Evolutionary conservation across 2,113 vertebrate species (phyloP), one percentile per base, ranked within the genome.

Genomic region (Todiramphus chloris): DNA sequence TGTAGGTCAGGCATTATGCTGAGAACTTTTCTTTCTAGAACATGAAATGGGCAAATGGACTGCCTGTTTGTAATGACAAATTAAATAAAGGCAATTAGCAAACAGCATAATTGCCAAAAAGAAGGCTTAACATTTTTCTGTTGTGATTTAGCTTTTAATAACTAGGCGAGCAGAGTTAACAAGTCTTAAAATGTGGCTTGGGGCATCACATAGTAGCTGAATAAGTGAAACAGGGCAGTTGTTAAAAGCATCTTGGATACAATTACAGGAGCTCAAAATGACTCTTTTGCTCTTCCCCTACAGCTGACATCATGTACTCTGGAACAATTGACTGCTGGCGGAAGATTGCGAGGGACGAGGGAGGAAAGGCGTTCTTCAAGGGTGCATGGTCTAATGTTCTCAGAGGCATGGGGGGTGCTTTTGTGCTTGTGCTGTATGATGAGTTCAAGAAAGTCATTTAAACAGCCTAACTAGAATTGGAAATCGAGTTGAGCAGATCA

Each of bases 301-400:
- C 98, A 99, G 98, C 98, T 58, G 98, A 99, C 73, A 98, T 99
- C 95, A 99, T 99, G 98, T 98, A 99, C 97, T 97, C 95, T 31
- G 98, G 98, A 70, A 98, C 98, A 11, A 53, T 98, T 70, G 97
- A 99, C 97, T 99, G 98, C 97, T 99, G 98, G 98, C 83, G 72
- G 92, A 99, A 98, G 97, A 99, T 99, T 66, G 96, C 98, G 24
- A 95, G 87, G 13, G 98, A 98, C 56, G 98, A 98, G 87, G 98
- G 98, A 21, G 94, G 97, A 95, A 98, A 98, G 56, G 98, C 98
- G 2, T 99, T 99, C 97, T 99, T 99, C 97, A 99, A 98, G 94
- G 98, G 98, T 30, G 98, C 98, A 62, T 98, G 98, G 98, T 99
- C 98, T 76, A 98, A 98, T 70, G 98, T 98, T 28, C 97, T 98